Evolutionary conservation across 2,113 vertebrate species (phyloP), one percentile per base, ranked within the genome.

Genomic region (Gallinago jamesoni): DNA sequence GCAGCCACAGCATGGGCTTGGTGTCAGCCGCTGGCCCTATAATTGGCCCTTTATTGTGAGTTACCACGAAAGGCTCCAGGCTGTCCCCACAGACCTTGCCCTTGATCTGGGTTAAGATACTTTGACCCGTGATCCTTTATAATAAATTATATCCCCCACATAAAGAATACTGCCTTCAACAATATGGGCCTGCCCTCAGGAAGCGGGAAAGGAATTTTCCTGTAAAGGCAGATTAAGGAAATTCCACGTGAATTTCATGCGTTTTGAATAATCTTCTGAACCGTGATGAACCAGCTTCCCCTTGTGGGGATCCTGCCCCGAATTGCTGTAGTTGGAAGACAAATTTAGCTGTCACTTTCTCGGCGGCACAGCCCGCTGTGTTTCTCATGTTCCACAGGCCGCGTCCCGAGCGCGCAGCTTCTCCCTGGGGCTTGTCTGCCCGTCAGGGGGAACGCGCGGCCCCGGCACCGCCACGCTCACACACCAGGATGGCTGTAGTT

Each of bases 201-300:
- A 97, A 97, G 91, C 59, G 70, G 84, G 77, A 87, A 94, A 96
- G 84, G 95, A 96, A 96, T 97, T 96, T 93, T 94, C 57, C 90
- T 96, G 86, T 91, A 96, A 92, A 97, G 90, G 89, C 89, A 97
- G 96, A 96, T 96, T 97, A 97, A 96, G 52, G 64, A 91, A 97
- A 97, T 96, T 96, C 95, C 94, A 97, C 84, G 85, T 85, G 96
- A 95, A 97, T 96, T 95, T 96, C 94, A 97, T 95, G 97, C 96
- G 45, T 77, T 97, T 97, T 80, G 80, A 95, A 89, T 88, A 84
- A 95, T 91, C 91, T 96, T 72, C 73, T 84, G 93, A 96, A 95
- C 95, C 85, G 8, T 95, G 91, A 94, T 82, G 2, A 94, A 91
- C 45, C 39, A 70, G 86, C 80, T 97, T 95, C 93, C 94, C 90